Base-by-base conservation (phyloP, 2,113 vertebrate species). In the Atherinomorus stipes region DNA sequence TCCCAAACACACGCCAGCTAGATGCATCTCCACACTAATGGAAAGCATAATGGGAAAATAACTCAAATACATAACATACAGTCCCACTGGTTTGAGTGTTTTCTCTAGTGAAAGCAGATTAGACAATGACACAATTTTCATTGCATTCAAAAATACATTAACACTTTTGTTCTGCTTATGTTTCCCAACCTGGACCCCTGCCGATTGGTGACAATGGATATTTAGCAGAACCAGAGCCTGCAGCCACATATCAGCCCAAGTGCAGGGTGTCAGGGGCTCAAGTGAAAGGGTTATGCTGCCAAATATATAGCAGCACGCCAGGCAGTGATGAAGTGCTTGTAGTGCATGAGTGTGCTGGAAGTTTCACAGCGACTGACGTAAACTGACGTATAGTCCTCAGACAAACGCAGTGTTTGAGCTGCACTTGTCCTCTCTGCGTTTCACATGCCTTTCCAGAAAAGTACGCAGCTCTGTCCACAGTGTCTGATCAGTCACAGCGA, bases 1-100 rank as follows among this genome's bases (percentile, higher is more conserved):
- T 93, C 88, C 89, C 85, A 88, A 91, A 90, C 76, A 68, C 80
- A 83, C 11, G 47, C 59, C 82, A 80, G 85, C 72, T 31, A 88
- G 88, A 85, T 81, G 83, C 80, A 85, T 90, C 84, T 86, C 67
- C 9, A 19, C 72, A 38, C 85, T 92, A 91, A 93, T 92, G 88
- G 88, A 91, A 90, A 89, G 81, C 84, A 81, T 92, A 89, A 90
- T 91, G 88, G 88, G 70, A 86, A 90, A 91, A 91, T 89, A 88
- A 89, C 71, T 84, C 79, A 68, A 78, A 86, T 82, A 75, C 71
- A 75, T 76, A 78, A 84, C 73, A 52, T 64, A 74, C 67, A 53
- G 71, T 81, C 71, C 74, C 59, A 44, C 54, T 11, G 49, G 68
- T 82, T 69, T 60, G 58, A 80, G 71, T 49, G 15, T n/a, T 75